phyloP scores from a whole-genome alignment of 2,797 vertebrate species.

The Botia almorhae region DNA sequence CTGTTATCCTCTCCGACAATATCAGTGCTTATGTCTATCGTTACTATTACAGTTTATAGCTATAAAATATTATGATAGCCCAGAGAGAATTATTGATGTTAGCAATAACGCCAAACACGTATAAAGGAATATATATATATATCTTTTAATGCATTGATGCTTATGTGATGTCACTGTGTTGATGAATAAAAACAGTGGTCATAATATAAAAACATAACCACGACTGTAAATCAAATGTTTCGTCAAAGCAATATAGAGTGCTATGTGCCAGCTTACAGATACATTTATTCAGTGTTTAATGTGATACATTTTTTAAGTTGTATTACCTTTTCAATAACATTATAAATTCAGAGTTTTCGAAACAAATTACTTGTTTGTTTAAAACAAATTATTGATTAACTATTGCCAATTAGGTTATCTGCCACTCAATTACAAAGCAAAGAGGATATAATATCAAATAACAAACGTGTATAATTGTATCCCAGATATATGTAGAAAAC shows the following conservation, averaged over 20 bases:
- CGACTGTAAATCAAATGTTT: conserved; percentile 41
- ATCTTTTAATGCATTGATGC: conserved; percentile 74
- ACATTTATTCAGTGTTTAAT: background rate
- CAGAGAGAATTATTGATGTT: conserved; percentile 74
- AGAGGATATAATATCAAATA: background rate
- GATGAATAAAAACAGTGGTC: conserved; percentile 42
- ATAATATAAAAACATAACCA: conserved; percentile 56
- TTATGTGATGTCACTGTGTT: conserved; percentile 57
- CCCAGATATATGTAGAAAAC: conserved; percentile 36
- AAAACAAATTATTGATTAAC: conserved; percentile 65
- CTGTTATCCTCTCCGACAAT: conserved; percentile 77
- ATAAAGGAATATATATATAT: conserved; percentile 75
- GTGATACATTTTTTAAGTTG: conserved; percentile 61
- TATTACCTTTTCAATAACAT: conserved; percentile 33
- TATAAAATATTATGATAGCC: conserved; percentile 63
- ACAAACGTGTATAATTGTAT: conserved; percentile 28
- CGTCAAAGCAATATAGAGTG: conserved; percentile 76
- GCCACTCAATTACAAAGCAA: background rate
- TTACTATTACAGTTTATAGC: conserved; percentile 54
- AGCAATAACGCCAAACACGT: conserved; percentile 77
- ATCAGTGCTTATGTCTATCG: conserved; percentile 62
- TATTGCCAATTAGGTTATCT: conserved; percentile 66
- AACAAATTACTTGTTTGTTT: conserved; percentile 34
- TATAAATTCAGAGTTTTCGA: conserved; percentile 26
- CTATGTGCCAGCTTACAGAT: conserved; percentile 63